A percentile compares a stretch with the other conserved stretches of the same genome.
Evolutionary conservation across 2,888 invertebrate genomes (phyloP).

Genomic region (Xestia ashworthii): DNA sequence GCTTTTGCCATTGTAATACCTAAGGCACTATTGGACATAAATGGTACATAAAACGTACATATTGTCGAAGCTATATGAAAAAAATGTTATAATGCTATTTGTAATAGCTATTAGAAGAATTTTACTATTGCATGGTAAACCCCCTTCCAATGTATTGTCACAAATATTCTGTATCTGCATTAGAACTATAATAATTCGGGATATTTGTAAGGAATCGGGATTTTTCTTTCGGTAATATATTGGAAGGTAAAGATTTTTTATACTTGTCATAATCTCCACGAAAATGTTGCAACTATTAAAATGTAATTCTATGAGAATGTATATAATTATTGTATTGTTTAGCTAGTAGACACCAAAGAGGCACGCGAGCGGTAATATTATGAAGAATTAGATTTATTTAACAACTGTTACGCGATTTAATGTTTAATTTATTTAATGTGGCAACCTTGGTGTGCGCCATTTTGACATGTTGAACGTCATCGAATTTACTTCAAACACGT

Average conservation of each 20-base stretch:
- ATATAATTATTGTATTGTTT: conserved; percentile 74
- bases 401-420: conserved; percentile 86
- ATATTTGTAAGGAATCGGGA: conserved; percentile 9
- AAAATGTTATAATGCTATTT: conserved; percentile 26
- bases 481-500: conserved; percentile 80
- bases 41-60: conserved; percentile 26
- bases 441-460: conserved; percentile 66
- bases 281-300: conserved; percentile 64
- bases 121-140: not conserved
- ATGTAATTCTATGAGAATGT: conserved; percentile 74
- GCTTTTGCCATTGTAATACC: conserved; percentile 51
- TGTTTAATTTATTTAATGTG: conserved; percentile 87
- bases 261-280: conserved; percentile 61
- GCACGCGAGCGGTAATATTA: conserved; percentile 80
- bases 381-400: conserved; percentile 84
- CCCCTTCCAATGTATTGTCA: conserved; percentile 42
- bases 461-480: conserved; percentile 75
- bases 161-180: conserved; percentile 7
- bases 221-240: conserved; percentile 13
- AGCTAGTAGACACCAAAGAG: conserved; percentile 91
- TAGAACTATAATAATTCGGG: conserved; percentile 12
- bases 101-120: conserved; percentile 8
- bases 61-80: conserved; percentile 1
- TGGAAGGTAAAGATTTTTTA: conserved; percentile 33
- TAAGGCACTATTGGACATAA: conserved; percentile 30